Conservation (phyloP, 2,888 invertebrate genomes). For the Plutella xylostella region DNA sequence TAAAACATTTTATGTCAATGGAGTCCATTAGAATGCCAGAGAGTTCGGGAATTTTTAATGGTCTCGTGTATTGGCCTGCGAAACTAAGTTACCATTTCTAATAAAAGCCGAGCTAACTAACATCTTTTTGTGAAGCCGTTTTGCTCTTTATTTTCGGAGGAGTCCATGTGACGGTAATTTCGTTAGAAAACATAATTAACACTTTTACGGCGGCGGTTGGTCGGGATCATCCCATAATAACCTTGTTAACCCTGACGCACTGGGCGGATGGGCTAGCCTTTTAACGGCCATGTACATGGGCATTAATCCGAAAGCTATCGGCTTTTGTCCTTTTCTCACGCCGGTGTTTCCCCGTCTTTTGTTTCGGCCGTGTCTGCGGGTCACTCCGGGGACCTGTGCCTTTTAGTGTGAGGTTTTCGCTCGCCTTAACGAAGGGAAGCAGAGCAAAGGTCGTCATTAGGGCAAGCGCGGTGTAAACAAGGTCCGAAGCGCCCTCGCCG, state of each 20-base stretch:
- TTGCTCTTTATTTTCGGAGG: conserved; percentile 28
- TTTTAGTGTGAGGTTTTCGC: conserved; percentile 70
- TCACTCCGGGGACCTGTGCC: conserved; percentile 57
- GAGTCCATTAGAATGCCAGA: conserved; percentile 55
- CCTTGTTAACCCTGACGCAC: conserved; percentile 68
- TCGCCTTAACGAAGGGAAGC: conserved; percentile 71
- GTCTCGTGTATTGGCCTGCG: conserved; percentile 31
- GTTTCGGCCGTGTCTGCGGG: conserved; percentile 53
- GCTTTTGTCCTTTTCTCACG: conserved; percentile 55
- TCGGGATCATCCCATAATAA: conserved; percentile 68
- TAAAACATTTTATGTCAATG: conserved; percentile 66
- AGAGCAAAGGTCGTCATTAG: conserved; percentile 71
- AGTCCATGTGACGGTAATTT: conserved; percentile 39
- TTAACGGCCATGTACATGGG: conserved; percentile 66
- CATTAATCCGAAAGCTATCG: conserved; percentile 68
- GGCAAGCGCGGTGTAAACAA: conserved; percentile 71
- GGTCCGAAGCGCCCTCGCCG: conserved; percentile 54
- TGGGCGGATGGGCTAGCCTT: conserved; percentile 62
- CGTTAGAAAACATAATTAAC: conserved; percentile 64
- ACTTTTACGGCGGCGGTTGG: conserved; percentile 65
- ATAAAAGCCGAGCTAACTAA: conserved; percentile 16
- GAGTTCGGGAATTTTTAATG: conserved; percentile 44
- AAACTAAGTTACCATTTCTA: conserved; percentile 22
- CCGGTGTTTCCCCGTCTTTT: conserved; percentile 32
- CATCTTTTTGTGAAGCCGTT: conserved; percentile 10